Conservation (phyloP, 1,140 invertebrate genomes). For the Calliphora vicina region DNA sequence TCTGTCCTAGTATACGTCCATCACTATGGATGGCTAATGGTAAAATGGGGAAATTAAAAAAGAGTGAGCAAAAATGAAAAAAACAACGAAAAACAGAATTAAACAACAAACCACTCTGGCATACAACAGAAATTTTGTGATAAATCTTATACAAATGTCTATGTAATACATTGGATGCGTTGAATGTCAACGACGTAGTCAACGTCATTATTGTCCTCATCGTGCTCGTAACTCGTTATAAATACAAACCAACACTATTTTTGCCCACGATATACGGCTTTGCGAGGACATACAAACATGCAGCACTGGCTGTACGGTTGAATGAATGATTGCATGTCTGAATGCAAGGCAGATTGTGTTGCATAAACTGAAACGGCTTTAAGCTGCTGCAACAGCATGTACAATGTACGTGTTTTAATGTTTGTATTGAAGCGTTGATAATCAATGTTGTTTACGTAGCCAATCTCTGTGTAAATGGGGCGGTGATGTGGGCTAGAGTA, state of each 20-base stretch:
- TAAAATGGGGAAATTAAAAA: not conserved
- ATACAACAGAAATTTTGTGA: constrained; percentile 16
- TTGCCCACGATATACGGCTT: too few species aligned
- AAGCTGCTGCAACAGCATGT: not conserved
- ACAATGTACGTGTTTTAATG: not conserved
- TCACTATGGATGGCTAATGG: not conserved
- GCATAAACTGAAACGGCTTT: not conserved
- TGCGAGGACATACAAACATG: too few species aligned
- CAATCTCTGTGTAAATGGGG: not conserved
- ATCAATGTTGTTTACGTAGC: constrained; percentile 30
- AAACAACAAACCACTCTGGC: constrained; percentile 3
- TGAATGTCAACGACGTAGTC: not conserved
- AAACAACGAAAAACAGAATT: not conserved
- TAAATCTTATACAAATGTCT: not conserved
- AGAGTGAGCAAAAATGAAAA: not conserved
- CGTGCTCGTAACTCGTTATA: not conserved
- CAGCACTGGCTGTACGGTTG: too few species aligned
- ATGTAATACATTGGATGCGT: too few species aligned
- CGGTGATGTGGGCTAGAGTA: not conserved
- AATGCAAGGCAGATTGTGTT: not conserved
- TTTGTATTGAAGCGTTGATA: constrained; percentile 26
- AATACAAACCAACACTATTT: not conserved
- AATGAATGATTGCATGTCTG: not conserved
- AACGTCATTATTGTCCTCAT: not conserved
- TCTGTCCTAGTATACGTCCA: not conserved